Conservation (phyloP, 1,140 invertebrate species). For the Musca vetustissima region DNA sequence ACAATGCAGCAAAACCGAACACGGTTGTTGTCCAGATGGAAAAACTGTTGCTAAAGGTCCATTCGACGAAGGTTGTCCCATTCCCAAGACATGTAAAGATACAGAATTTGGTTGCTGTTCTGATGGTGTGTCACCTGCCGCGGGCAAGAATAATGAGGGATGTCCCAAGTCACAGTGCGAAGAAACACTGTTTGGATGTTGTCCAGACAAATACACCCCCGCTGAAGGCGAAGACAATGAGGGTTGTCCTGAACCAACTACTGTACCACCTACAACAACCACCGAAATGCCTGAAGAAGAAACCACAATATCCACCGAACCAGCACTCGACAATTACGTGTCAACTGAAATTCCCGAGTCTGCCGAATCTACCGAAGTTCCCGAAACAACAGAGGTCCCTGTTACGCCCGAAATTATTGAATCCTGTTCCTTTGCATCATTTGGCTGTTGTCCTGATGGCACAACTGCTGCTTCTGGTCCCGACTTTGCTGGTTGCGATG, state of each 20-base stretch:
- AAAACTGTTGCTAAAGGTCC: constrained; percentile 80
- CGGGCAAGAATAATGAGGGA: constrained; percentile 70
- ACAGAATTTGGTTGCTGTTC: constrained; percentile 86
- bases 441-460: constrained; percentile 85
- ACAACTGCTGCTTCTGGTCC: constrained; percentile 75
- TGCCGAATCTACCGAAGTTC: constrained; percentile 44
- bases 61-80: constrained; percentile 78
- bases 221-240: constrained; percentile 81
- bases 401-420: constrained; percentile 24
- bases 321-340: neutral
- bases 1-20: constrained; percentile 70
- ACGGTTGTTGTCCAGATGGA: constrained; percentile 89
- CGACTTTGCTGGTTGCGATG: constrained; percentile 77
- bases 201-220: constrained; percentile 75
- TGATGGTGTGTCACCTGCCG: constrained; percentile 82
- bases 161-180: constrained; percentile 77
- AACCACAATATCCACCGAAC: constrained; percentile 53
- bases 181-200: constrained; percentile 82
- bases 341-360: constrained; percentile 44
- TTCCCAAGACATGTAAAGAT: constrained; percentile 74
- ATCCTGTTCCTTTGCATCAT: constrained; percentile 72
- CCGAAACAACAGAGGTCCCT: constrained; percentile 56
- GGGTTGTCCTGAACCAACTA: constrained; percentile 74
- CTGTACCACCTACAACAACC: constrained; percentile 53
- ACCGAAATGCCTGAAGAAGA: constrained; percentile 54